These are phyloP conservation scores for Scrobipalpa atriplicella DNA, from an alignment of 2,888 invertebrate genomes.

Conservation along the genomic window DNA sequence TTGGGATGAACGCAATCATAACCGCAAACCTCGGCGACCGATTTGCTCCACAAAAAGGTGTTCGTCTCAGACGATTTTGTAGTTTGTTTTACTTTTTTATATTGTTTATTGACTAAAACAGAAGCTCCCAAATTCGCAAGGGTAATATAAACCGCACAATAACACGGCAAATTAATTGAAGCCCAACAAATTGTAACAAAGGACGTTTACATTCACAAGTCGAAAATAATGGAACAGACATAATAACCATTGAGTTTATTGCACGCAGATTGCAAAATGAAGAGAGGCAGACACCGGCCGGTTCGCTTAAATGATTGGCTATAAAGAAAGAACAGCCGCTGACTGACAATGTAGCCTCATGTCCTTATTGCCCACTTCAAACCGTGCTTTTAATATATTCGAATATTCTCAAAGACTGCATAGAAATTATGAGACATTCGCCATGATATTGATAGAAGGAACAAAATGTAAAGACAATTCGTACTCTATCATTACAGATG, in stretches of 20 bases:
- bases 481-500: constrained; percentile 15
- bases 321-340: constrained; percentile 62
- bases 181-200: constrained; percentile 42
- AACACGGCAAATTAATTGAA: constrained; percentile 34
- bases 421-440: background rate
- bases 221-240: constrained; percentile 59
- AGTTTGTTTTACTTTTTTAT: constrained; percentile 46
- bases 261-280: constrained; percentile 70
- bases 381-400: constrained; percentile 11
- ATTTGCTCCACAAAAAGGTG: constrained; percentile 40
- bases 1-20: constrained; percentile 71
- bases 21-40: constrained; percentile 56
- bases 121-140: constrained; percentile 33
- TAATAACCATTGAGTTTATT: constrained; percentile 71
- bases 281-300: constrained; percentile 50
- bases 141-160: constrained; percentile 24
- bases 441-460: background rate
- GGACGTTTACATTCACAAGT: constrained; percentile 49
- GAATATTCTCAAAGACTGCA: background rate
- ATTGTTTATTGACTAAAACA: constrained; percentile 41
- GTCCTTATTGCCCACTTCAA: constrained; percentile 31
- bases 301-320: constrained; percentile 63
- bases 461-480: background rate
- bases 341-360: constrained; percentile 61
- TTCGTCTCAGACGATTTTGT: constrained; percentile 38